These are phyloP conservation scores for Thecocarcelia acutangulata DNA, from an alignment of 2,888 invertebrate species.

Conservation along the genomic window DNA sequence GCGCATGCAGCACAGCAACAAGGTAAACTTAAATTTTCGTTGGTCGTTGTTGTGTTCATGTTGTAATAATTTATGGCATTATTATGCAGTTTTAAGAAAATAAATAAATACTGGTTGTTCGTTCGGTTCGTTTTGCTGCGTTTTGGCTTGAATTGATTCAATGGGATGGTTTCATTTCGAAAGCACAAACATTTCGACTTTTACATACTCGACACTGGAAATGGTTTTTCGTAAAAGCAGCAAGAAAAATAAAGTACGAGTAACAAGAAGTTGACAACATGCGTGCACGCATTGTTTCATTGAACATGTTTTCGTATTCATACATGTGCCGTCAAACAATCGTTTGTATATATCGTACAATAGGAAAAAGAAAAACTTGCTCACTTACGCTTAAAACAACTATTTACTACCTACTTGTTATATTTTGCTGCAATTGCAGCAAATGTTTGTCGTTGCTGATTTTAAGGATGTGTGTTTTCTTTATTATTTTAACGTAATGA, in stretches of 20 bases:
- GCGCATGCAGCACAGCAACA: conserved; percentile 25
- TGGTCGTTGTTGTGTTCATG: conserved; percentile 36
- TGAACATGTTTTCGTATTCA: conserved; percentile 23
- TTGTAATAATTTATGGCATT: conserved; percentile 68
- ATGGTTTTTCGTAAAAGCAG: not conserved
- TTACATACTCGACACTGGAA: not conserved
- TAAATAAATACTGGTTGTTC: conserved; percentile 31
- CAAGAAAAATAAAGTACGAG: conserved; percentile 3
- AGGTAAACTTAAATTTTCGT: conserved; percentile 25
- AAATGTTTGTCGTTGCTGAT: conserved; percentile 2
- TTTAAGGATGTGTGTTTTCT: conserved; percentile 8
- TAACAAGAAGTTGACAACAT: conserved; percentile 50
- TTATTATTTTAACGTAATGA: conserved; percentile 17
- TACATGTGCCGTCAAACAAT: conserved; percentile 15
- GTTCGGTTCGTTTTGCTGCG: not conserved
- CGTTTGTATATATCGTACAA: not conserved
- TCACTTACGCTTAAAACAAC: conserved; percentile 44
- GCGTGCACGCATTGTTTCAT: conserved; percentile 59
- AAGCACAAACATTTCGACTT: not conserved
- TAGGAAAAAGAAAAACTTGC: not conserved
- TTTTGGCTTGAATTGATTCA: conserved; percentile 14
- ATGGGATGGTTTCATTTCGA: conserved; percentile 34
- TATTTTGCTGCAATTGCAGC: conserved; percentile 26
- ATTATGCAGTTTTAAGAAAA: conserved; percentile 65
- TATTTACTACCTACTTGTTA: conserved; percentile 44